phyloP scores from a whole-genome alignment of 2,113 vertebrate species.

The Murina feae region DNA sequence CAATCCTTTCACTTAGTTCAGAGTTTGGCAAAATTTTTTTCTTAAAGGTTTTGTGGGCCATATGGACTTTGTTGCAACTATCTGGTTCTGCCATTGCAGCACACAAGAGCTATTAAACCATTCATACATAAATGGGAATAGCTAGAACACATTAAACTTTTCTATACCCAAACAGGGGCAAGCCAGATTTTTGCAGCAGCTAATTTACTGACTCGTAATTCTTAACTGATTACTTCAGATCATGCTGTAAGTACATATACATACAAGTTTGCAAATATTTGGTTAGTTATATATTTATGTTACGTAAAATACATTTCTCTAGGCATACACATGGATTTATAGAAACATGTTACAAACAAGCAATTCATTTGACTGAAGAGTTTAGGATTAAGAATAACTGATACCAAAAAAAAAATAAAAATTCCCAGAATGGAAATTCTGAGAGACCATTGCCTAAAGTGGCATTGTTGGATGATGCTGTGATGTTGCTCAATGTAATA shows the following conservation, averaged over 20 bases:
- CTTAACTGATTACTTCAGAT: background rate
- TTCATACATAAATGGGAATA: background rate
- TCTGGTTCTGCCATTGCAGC: background rate
- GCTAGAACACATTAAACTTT: background rate
- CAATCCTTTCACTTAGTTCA: background rate
- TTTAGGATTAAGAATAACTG: background rate
- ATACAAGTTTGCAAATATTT: background rate
- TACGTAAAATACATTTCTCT: background rate
- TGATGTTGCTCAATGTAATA: slow-evolving; percentile 69
- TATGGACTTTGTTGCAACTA: background rate
- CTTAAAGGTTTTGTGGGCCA: background rate
- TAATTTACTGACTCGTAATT: background rate
- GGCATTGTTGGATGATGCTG: slow-evolving; percentile 62
- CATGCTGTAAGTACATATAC: background rate
- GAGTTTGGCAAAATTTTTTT: background rate
- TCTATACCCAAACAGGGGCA: background rate
- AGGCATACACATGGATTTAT: background rate
- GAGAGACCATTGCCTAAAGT: slow-evolving; percentile 41
- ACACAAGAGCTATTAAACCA: background rate
- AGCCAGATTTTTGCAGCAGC: background rate
- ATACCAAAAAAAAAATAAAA: background rate
- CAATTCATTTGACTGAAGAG: background rate
- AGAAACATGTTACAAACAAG: background rate
- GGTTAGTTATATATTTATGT: background rate
- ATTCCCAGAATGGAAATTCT: slow-evolving; percentile 29